These are phyloP conservation scores for Argopecten irradians DNA, from an alignment of 1,140 invertebrate genomes.

Conservation along the genomic window DNA sequence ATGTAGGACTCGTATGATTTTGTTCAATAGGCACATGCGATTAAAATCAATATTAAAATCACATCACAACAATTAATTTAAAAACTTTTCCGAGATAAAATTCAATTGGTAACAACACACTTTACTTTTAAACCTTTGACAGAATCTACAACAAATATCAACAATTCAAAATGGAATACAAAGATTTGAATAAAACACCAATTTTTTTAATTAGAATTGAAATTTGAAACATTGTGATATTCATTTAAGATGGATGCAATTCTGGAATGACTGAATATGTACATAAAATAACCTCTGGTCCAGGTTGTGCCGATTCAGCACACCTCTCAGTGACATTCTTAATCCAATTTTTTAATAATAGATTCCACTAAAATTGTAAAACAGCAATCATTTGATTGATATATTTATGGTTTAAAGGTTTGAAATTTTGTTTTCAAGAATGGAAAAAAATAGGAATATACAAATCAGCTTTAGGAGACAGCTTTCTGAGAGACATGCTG, in stretches of 20 bases:
- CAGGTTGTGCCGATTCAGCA: background rate
- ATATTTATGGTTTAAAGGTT: too few relatives aligned
- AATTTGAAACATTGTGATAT: background rate
- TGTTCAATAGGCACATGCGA: constrained; percentile 9
- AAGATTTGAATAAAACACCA: background rate
- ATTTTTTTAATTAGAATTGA: background rate
- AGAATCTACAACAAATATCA: background rate
- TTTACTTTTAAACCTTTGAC: background rate
- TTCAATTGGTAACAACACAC: background rate
- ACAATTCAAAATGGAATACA: background rate
- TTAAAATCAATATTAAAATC: background rate
- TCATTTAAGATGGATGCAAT: background rate
- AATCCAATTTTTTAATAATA: too few relatives aligned
- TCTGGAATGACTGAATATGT: constrained; percentile 14
- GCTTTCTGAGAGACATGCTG: background rate
- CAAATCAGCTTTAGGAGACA: too few relatives aligned
- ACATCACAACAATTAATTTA: background rate
- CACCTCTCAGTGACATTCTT: background rate
- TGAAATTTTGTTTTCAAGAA: too few relatives aligned
- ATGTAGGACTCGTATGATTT: background rate
- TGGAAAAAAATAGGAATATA: too few relatives aligned
- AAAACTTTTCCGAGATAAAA: background rate
- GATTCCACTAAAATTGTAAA: too few relatives aligned
- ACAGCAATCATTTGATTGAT: too few relatives aligned
- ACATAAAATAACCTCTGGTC: background rate